Percentiles rank a stretch among this genome's conserved stretches.
Conservation (phyloP, 2,113 vertebrate species). For the Heptranchias perlo region DNA sequence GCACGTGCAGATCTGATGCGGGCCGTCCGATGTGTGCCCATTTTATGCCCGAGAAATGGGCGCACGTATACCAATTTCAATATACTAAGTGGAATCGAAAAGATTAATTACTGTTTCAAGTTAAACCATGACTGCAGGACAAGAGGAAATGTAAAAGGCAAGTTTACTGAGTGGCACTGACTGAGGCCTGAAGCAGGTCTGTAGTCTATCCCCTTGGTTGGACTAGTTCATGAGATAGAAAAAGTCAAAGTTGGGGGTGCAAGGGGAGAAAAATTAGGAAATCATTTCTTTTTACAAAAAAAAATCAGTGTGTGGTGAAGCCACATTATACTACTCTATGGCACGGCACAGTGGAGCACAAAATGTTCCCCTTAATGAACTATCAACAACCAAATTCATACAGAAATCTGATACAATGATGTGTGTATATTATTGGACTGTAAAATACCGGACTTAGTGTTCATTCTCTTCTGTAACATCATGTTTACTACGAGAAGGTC, state of each 20-base stretch:
- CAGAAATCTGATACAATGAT: neutral
- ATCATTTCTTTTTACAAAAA: neutral
- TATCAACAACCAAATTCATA: neutral
- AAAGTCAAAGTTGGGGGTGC: neutral
- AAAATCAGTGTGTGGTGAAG: neutral
- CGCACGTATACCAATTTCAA: too few species aligned
- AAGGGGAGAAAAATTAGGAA: neutral
- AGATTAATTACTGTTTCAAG: too few species aligned
- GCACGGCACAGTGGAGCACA: neutral
- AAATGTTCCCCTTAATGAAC: neutral
- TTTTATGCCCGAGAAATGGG: too few species aligned
- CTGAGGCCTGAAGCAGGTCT: too few species aligned
- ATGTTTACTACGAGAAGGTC: neutral
- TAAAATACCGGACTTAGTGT: neutral
- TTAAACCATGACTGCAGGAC: too few species aligned
- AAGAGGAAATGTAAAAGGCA: too few species aligned
- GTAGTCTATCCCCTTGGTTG: neutral
- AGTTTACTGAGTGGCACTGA: too few species aligned
- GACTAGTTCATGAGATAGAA: neutral
- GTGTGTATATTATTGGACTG: neutral
- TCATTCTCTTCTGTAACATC: neutral
- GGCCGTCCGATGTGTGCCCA: too few species aligned
- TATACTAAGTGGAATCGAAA: too few species aligned
- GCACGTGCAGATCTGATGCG: neutral
- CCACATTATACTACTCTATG: neutral